These are phyloP conservation scores for Cistogaster globosa DNA, from an alignment of 2,888 invertebrate species.

Conservation along the genomic window DNA sequence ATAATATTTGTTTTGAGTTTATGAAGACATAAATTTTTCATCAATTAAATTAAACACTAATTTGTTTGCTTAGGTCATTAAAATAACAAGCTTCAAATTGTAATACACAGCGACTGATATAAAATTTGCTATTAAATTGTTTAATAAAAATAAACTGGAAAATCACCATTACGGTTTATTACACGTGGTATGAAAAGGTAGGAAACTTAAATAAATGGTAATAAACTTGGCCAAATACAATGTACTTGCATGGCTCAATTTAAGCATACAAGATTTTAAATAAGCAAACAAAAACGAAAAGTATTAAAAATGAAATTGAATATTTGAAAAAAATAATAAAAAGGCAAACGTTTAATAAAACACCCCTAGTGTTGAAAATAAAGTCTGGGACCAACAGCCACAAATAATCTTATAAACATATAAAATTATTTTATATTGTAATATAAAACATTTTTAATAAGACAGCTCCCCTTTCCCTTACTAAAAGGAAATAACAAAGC, in stretches of 20 bases:
- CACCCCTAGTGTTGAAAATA: constrained; percentile 2
- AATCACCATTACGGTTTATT: constrained; percentile 7
- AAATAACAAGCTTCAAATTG: neutral
- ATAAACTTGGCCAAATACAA: constrained; percentile 36
- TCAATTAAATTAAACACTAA: neutral
- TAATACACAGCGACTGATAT: constrained; percentile 4
- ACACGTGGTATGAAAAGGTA: neutral
- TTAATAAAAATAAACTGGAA: neutral
- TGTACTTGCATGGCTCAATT: neutral
- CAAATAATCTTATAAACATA: neutral
- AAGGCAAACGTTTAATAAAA: constrained; percentile 9
- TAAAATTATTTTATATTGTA: constrained; percentile 8
- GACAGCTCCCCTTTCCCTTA: neutral
- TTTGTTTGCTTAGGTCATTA: neutral
- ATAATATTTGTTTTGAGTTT: too few species aligned
- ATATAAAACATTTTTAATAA: constrained; percentile 51
- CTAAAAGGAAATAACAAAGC: constrained; percentile 20
- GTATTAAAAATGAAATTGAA: constrained; percentile 34
- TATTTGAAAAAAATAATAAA: constrained; percentile 5
- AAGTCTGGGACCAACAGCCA: neutral
- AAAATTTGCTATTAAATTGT: constrained; percentile 4
- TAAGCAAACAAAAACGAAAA: constrained; percentile 11
- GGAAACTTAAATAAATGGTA: constrained; percentile 16
- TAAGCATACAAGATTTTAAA: neutral
- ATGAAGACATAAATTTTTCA: too few species aligned